Evolutionary conservation across 2,113 vertebrate species (phyloP), one percentile per base, ranked within the genome.

Genomic region (Struthio camelus): DNA sequence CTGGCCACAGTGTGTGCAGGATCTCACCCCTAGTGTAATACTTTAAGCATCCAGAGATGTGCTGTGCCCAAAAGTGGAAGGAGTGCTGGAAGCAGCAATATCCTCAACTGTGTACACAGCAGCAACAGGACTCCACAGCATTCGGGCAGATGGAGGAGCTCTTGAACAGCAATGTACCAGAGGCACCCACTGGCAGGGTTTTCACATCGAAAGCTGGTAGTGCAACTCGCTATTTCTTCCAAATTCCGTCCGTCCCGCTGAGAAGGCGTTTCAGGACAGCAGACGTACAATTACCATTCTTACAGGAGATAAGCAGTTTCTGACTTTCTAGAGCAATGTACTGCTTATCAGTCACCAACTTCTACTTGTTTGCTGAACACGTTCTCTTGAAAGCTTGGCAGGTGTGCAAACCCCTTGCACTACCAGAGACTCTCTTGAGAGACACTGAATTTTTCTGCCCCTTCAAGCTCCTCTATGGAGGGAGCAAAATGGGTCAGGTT

Each of bases 191-290:
- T 91, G 66, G 71, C 82, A 94, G 42, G 13, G 71, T 77, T 91
- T 94, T 90, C 19, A 20, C 20, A n/a, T 94, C 34, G 75, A 32
- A 89, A 89, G 34, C 86, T 91, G 42, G 53, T 53, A 53, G 48
- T 36, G 36, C 93, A 77, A 92, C 48, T 88, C 76, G 58, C 71
- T 89, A 0, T 75, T 90, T 71, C 83, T 70, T 87, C 77, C 38
- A 54, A 75, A n/a, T 94, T 90, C 36, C 54, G 92, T 76, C 22
- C 85, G 36, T 90, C 50, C 84, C 90, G 69, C 83, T 94, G 84
- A 96, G 80, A 92, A 94, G 86, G 84, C 80, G 85, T 89, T 97
- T 94, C 56, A 79, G 89, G 91, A 86, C 80, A 92, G 73, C 93
- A 87, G 69, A 75, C 89, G 64, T 51, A 71, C 42, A 72, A 80